Evolutionary conservation across 2,888 invertebrate genomes (phyloP).

Genomic region (Erannis defoliaria): DNA sequence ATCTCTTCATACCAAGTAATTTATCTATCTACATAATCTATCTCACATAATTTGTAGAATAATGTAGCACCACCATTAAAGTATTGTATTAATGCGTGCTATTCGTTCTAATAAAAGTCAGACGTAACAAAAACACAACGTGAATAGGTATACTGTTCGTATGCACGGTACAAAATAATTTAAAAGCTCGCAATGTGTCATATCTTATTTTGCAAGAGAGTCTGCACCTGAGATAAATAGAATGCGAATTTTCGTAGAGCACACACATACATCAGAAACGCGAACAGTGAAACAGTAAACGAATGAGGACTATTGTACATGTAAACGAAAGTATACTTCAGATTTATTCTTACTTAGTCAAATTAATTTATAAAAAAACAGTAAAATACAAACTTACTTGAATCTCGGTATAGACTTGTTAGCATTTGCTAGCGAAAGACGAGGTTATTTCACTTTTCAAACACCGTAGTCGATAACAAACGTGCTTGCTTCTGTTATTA

Average conservation of each 20-base stretch:
- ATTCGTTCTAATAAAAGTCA: background rate
- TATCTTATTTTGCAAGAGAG: conserved; percentile 8
- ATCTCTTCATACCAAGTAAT: no score
- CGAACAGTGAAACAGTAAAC: background rate
- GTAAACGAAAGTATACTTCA: background rate
- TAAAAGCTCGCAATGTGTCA: conserved; percentile 16
- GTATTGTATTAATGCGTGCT: background rate
- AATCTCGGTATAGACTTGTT: no score
- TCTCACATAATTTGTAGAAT: no score
- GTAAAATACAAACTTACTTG: no score
- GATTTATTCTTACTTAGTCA: no score
- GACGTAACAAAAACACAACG: background rate
- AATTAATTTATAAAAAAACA: no score
- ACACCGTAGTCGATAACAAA: no score
- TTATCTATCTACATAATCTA: no score
- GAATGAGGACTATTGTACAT: background rate
- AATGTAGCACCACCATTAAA: background rate
- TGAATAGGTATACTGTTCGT: background rate
- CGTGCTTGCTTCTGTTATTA: no score
- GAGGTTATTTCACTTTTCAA: no score
- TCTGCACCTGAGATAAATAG: conserved; percentile 15
- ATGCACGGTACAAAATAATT: conserved; percentile 10
- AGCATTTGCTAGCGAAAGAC: no score
- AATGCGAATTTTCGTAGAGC: conserved; percentile 2
- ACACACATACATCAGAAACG: background rate